Evolutionary conservation across 53 echinoderm and acorn worm species (phyloP), one percentile per base, ranked within the genome.

Genomic region (Temnopleurus reevesii): DNA sequence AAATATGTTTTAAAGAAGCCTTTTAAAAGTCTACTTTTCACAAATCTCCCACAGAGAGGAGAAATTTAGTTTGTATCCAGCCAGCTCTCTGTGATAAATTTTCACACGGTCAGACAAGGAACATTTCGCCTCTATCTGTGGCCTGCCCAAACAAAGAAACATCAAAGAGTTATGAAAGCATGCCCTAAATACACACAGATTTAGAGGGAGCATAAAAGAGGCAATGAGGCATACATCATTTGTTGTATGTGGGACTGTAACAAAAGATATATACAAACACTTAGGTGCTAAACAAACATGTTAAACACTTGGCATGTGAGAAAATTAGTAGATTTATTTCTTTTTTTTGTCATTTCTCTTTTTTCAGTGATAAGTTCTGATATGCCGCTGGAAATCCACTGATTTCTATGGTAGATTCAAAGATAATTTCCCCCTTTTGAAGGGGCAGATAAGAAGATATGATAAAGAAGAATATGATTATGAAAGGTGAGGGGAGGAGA

Each of bases 41-140:
- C n/a, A n/a, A n/a, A n/a, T n/a, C n/a, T n/a, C n/a, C n/a, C n/a
- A n/a, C n/a, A n/a, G n/a, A n/a, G n/a, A n/a, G n/a, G n/a, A n/a
- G n/a, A n/a, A n/a, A n/a, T n/a, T n/a, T n/a, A n/a, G n/a, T n/a
- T n/a, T 17, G 71, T 41, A 71, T 41, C 38, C 41, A 71, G 71
- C 38, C 41, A 71, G 71, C 71, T 71, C 71, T 43, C 36, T 23
- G 21, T 19, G 71, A 71, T 41, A 25, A 71, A 41, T 43, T 71
- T 71, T 71, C 71, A 71, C 71, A 71, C 71, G 43, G 36, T 71
- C 71, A 38, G 21, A 71, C 71, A 71, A n/a, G 71, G 71, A 71
- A n/a, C 38, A 41, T 36, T 71, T 5, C 71, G 41, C 71, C 71
- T 71, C 71, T 21, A 71, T 8, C 23, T 41, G 9, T 5, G 43